Evolutionary conservation across 2,113 vertebrate genomes (phyloP).

Genomic region (Morone chrysops): DNA sequence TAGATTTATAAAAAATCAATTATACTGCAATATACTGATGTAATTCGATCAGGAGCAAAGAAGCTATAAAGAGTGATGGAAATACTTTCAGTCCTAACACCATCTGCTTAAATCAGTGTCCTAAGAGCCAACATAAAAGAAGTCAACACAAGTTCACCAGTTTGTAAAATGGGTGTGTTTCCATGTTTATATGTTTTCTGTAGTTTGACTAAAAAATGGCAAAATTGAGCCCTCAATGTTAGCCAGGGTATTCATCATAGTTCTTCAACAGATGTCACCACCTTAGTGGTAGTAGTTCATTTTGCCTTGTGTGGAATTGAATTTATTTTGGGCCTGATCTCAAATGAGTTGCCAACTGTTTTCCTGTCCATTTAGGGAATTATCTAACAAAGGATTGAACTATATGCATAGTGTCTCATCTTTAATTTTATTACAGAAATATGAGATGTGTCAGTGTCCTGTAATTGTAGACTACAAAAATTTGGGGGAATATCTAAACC

Average conservation of each 20-base stretch:
- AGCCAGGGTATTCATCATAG: neutral
- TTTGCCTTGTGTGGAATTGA: conserved; percentile 38
- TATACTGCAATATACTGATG: neutral
- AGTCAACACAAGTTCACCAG: neutral
- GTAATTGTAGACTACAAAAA: conserved; percentile 56
- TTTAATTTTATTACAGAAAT: conserved; percentile 39
- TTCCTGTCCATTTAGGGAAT: conserved; percentile 56
- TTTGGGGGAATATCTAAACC: conserved; percentile 39
- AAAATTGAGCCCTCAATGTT: neutral
- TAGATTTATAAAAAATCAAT: neutral
- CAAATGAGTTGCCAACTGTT: conserved; percentile 27
- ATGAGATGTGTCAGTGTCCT: conserved; percentile 28
- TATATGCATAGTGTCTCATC: too few species aligned
- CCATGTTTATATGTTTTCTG: neutral
- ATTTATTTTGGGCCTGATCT: conserved; percentile 56
- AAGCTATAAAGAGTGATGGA: neutral
- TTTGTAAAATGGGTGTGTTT: neutral
- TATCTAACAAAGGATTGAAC: neutral
- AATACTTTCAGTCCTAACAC: neutral
- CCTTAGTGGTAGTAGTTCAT: conserved; percentile 19
- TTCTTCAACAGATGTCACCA: conserved; percentile 18
- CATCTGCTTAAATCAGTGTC: neutral
- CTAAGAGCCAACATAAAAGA: neutral
- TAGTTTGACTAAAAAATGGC: neutral
- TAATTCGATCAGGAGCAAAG: neutral